Evolutionary conservation across 2,797 vertebrate genomes (phyloP), one percentile per base, ranked within the genome.

Genomic region (Bovichtus variegatus): DNA sequence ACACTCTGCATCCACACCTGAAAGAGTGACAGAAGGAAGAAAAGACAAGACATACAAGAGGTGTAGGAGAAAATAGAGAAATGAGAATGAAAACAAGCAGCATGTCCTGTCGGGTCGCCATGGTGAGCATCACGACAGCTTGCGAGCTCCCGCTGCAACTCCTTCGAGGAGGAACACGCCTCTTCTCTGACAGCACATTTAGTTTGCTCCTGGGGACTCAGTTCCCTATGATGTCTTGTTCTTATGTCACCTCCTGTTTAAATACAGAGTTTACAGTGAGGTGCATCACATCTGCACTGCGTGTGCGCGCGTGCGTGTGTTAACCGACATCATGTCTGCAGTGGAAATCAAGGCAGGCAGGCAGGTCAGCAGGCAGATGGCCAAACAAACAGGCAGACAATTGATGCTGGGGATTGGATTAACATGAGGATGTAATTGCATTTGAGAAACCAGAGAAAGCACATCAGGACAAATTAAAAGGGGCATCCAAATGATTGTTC

Each of bases 401-500:
- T 77, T 53, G 31, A 65, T 57, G 82, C n/a, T 49, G 65, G n/a
- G 63, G 81, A 91, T 84, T 86, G 76, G 78, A 91, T 92, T 91
- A 91, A 87, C 85, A 59, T 5, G 46, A 79, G 68, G 55, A 61
- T 84, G 66, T 87, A 89, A 91, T 89, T 84, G 23, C 82, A 87
- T 90, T 89, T 83, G 63, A 76, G 77, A 73, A 89, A 85, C 72
- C 81, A 87, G 84, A 81, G 80, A 85, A 85, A 60, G 65, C 55
- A 23, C 49, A 66, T 16, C 12, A 76, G 80, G 83, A 80, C 53
- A 78, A 91, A 91, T 89, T 46, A 72, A 83, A 84, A 76, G 71
- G 61, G 82, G 69, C 74, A 34, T 86, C 80, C 43, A 38, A 66
- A 80, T 53, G 44, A 76, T 13, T 41, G 63, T 67, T 82, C 57